Evolutionary conservation across 2,888 invertebrate genomes (phyloP), one percentile per base, ranked within the genome.

Genomic region (Conchocele bisecta): DNA sequence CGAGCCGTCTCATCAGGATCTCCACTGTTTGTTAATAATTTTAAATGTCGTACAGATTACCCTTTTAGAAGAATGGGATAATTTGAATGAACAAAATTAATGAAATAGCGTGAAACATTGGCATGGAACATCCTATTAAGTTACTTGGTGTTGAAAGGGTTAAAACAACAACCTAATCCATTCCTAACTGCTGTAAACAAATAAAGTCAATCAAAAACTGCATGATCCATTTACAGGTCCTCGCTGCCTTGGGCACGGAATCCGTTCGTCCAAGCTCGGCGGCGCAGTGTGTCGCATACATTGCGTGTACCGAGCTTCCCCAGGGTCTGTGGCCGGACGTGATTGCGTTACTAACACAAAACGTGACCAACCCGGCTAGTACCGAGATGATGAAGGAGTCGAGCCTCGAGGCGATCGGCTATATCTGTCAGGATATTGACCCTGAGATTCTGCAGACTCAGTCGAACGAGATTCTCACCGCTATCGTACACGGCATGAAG

Each of bases 401-500:
- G 2, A 97, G 98, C 0, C 92, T 99, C 56, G 99, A 99, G 93
- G 96, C 99, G 44, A 97, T 99, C 84, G 99, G 99, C 42, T 99
- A 99, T 90, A 98, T 99, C 84, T 99, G 99, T 91, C 98, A 98
- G 92, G 99, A 99, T 92, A 98, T 99, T 85, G 91, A 97, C 87
- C 96, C 97, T 59, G 97, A 97, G 86, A 97, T 98, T 28, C 92
- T 99, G 81, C 95, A 96, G 71, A 93, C 95, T 68, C 97, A 98
- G 90, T 97, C 98, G 29, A 99, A 99, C 92, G 95, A 96, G 86
- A 99, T 99, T 86, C 93, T 99, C 63, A 99, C 99, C 24, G 99
- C 99, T 22, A 99, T 99, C 84, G 97, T 99, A 59, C 97, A 98
- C 92, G 99, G 99, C 15, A 99, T 99, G 99, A 94, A 98, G 79